Evolutionary conservation across 2,113 vertebrate genomes (phyloP), one percentile per base, ranked within the genome.

Genomic region (Oplegnathus fasciatus): DNA sequence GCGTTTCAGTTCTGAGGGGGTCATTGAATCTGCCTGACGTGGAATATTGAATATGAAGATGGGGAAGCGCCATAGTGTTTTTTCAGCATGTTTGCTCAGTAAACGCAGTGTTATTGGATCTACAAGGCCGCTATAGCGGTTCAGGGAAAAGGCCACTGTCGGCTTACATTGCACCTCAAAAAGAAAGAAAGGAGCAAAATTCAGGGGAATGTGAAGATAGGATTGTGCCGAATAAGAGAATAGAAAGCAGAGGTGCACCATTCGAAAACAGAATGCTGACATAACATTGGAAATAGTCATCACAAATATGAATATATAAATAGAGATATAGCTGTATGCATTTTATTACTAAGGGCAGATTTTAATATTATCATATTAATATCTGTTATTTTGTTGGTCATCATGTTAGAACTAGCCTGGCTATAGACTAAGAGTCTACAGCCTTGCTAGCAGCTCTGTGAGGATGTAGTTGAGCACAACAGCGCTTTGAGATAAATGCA

Each of bases 41-140:
- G 71, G 86, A 90, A 89, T 88, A 89, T 90, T 88, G 86, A 92
- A 94, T 90, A 88, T 89, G 74, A 91, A 88, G 82, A 85, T 69
- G 67, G 61, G 57, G 52, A 80, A 73, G 77, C 2, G 48, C 26
- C 30, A 64, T 52, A 61, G 62, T 80, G 76, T 76, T 90, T 89
- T 84, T 90, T 78, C 79, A 84, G 88, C 78, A 74, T 85, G 86
- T 89, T 90, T 89, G 87, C 86, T 85, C 64, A 65, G 91, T 90
- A 76, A 88, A 89, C 9, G 24, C 67, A 30, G 83, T 76, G 80
- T 90, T 93, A 92, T 92, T 90, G 87, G 91, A 91, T 89, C 83
- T 78, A 83, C 76, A 78, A 58, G 61, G 61, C 71, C 50, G 71
- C 60, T 42, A 37, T 75, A 24, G 60, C 1, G 32, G 69, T 64